Percentiles rank a stretch among this genome's conserved stretches.
phyloP scores from a whole-genome alignment of 1,140 invertebrate species.

The Scylla paramamosain region DNA sequence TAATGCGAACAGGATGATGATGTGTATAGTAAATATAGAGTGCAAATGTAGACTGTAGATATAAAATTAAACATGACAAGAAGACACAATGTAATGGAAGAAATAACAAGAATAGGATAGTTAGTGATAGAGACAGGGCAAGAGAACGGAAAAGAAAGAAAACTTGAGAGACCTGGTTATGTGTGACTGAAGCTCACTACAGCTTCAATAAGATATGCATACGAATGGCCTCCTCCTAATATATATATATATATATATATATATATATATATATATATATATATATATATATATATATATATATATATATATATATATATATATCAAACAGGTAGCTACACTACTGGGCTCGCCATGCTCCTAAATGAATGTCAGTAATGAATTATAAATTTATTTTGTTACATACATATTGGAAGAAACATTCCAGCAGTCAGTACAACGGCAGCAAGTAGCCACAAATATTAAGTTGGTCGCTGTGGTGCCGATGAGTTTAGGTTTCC shows the following conservation, averaged over 20 bases:
- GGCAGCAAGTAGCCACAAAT: too few species aligned
- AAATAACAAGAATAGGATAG: not conserved
- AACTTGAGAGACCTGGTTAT: not conserved
- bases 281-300: conserved; percentile 17
- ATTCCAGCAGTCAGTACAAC: too few species aligned
- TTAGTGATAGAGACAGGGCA: not conserved
- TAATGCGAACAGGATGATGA: not conserved
- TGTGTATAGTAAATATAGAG: not conserved
- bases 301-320: not conserved
- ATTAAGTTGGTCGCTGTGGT: too few species aligned
- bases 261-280: conserved; percentile 26
- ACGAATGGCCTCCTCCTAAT: not conserved
- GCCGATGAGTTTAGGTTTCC: too few species aligned
- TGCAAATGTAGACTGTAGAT: not conserved
- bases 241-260: conserved; percentile 26
- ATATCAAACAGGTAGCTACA: too few species aligned
- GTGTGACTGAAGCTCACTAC: not conserved
- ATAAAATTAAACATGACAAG: not conserved
- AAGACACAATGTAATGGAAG: not conserved
- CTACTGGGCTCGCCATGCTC: not conserved
- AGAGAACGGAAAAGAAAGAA: not conserved
- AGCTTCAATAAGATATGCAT: not conserved
- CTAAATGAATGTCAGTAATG: not conserved
- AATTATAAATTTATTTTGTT: not conserved
- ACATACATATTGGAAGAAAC: too few species aligned